Evolutionary conservation across 2,888 invertebrate species (phyloP), one percentile per base, ranked within the genome.

Genomic region (Trichogramma dendrolimi): DNA sequence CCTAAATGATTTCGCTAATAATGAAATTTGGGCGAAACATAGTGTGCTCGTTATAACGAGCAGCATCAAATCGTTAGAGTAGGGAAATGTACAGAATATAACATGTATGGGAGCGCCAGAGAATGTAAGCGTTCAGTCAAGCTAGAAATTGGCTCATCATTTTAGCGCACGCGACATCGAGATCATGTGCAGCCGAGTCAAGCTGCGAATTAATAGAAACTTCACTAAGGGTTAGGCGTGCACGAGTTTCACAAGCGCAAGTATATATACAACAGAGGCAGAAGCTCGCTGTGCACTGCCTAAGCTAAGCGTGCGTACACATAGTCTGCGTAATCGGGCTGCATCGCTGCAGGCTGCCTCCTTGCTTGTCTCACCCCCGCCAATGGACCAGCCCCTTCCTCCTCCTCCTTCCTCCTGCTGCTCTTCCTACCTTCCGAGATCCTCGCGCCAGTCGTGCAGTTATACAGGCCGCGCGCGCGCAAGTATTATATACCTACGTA

Each of bases 201-300:
- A 61, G 67, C 58, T 56, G 55, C 65, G 68, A 69, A 70, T 70
- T 72, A 72, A 72, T 71, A 68, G 71, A 71, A 71, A 72, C 64
- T 69, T 69, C 54, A 65, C 54, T 5, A 48, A n/a, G 49, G 10
- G 58, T 49, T 11, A 14, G 14, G 14, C 39, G 38, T n/a, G 59
- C n/a, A 11, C 10, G 5, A 14, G 14, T 14, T 14, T 14, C 14
- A 14, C 14, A 14, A 14, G 14, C 14, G 14, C 14, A 14, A 14
- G 14, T 14, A 14, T 14, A 14, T 14, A 14, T 14, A 14, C 14
- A 14, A 14, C 14, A 14, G 14, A 14, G 14, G 14, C 14, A 14
- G 14, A 14, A 14, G 43, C 10, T 27, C 38, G 10, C 10, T 39
- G 47, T 43, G 48, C 38, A 44, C 27, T 6, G 48, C 10, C 48